Conservation (phyloP, 2,113 vertebrate genomes). For the Paralichthys olivaceus region DNA sequence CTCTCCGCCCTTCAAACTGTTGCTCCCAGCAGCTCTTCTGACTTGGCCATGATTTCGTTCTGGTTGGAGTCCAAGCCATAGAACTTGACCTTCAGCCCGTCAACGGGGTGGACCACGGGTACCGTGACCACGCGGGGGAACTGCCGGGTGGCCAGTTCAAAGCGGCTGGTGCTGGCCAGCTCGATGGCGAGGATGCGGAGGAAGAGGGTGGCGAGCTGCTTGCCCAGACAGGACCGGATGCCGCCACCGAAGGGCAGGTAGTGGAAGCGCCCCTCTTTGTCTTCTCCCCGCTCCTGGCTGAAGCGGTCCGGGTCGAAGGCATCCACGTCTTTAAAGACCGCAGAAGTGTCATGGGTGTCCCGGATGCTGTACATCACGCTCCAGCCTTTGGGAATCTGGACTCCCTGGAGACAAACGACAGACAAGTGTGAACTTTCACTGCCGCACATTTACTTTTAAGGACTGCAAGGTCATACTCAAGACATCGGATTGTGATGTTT, state of each 20-base stretch:
- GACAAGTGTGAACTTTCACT: background rate
- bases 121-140: constrained; percentile 93
- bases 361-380: constrained; percentile 99
- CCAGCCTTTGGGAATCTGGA: constrained; percentile 98
- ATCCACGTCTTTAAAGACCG: constrained; percentile 93
- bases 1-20: constrained; percentile 82
- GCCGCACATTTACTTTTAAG: background rate
- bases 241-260: constrained; percentile 97
- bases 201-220: constrained; percentile 96
- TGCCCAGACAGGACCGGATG: constrained; percentile 94
- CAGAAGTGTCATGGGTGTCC: constrained; percentile 95
- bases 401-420: constrained; percentile 83
- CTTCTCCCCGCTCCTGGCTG: constrained; percentile 90
- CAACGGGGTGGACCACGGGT: constrained; percentile 93
- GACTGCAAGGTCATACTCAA: no score
- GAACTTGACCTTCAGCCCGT: constrained; percentile 95
- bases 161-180: constrained; percentile 93
- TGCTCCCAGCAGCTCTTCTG: constrained; percentile 91
- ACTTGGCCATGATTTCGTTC: constrained; percentile 96
- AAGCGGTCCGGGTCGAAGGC: constrained; percentile 95
- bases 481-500: no score
- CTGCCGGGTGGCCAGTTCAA: constrained; percentile 93
- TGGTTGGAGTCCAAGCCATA: constrained; percentile 98
- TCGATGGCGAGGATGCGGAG: constrained; percentile 93
- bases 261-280: constrained; percentile 96